Evolutionary conservation across 2,888 invertebrate species (phyloP).

Genomic region (Alloscopus bannaensis): DNA sequence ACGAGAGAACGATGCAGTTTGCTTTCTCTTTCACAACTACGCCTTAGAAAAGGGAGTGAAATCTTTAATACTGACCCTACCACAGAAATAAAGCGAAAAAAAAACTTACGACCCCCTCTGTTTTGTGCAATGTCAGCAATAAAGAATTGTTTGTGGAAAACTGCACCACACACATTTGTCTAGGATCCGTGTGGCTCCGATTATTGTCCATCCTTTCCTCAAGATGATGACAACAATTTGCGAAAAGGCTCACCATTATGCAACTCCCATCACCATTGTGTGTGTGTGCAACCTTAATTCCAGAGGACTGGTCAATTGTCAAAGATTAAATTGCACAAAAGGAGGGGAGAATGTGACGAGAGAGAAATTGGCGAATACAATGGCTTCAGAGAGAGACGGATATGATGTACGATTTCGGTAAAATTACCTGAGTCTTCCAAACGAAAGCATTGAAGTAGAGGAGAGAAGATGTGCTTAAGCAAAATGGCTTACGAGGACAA

Average conservation of each 20-base stretch:
- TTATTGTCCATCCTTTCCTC: neutral
- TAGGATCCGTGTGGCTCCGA: neutral
- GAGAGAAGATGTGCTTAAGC: no score
- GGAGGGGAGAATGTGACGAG: no score
- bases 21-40: neutral
- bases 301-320: neutral
- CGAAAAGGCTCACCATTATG: conserved; percentile 7
- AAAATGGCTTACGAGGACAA: no score
- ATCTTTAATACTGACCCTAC: neutral
- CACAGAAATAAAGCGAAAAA: no score
- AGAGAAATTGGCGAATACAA: no score
- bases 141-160: conserved; percentile 19
- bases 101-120: no score
- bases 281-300: neutral
- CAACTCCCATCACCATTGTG: neutral
- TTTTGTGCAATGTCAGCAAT: conserved; percentile 35
- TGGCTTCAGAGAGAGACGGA: no score
- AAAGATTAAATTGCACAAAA: no score
- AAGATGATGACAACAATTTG: conserved; percentile 21
- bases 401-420: no score
- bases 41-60: neutral
- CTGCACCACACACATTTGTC: neutral
- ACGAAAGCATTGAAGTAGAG: no score
- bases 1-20: neutral
- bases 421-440: no score